Base-by-base conservation (phyloP, 2,113 vertebrate species). In the Meles meles region DNA sequence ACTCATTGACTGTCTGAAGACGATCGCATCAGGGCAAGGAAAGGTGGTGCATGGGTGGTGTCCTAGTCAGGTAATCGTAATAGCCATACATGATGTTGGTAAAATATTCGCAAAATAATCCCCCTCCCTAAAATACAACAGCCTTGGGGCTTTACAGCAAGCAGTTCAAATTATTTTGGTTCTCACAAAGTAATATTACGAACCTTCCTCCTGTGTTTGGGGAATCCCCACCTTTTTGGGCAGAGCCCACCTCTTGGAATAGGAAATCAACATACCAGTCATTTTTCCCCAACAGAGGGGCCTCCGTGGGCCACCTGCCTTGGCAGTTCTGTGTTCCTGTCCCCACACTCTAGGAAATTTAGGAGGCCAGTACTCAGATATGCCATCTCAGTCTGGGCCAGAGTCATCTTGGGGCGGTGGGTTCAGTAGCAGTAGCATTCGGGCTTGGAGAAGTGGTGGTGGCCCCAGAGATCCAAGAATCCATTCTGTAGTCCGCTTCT, bases 111-210 rank as follows among this genome's bases (percentile, higher is more conserved):
- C 34, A 20, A 63, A 47, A 65, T 42, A 2, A 13, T 31, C 9
- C 14, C 9, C 17, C 12, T 42, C 2, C 39, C 14, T 0, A 7
- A 67, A 69, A 31, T 44, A 11, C 10, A 14, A 14, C 14, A 23
- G 25, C 31, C 44, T 65, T 14, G 7, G 25, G 47, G 23, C 25
- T 47, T 55, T 47, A 47, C n/a, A 39, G 42, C n/a, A 69, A n/a
- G 39, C 3, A 57, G 31, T 49, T 7, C 37, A 34, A 81, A 34
- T 34, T 61, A 44, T 34, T 57, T 39, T 42, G 34, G 3, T 3
- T 39, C 44, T 57, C 18, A 71, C n/a, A 34, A 27, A 67, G 7
- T 13, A 42, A 47, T 63, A 7, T 47, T 47, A 34, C 6, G 10
- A 37, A 47, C 21, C 9, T 34, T 69, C 6, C 76, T 69, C 18